These are phyloP conservation scores for Chlorodrepanis virens DNA, from an alignment of 2,113 vertebrate species.

Conservation along the genomic window DNA sequence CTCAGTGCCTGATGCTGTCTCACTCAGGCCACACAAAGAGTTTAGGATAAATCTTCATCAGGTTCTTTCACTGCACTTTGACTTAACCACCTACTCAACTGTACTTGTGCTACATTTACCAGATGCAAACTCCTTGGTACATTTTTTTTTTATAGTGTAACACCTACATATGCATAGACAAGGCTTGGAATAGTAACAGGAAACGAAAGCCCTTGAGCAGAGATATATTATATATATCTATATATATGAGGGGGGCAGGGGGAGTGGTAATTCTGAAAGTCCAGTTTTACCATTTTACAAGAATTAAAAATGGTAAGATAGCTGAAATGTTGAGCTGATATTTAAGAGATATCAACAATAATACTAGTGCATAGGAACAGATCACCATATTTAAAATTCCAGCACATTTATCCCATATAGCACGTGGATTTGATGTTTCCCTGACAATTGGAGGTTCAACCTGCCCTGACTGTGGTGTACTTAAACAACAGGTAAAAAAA, in stretches of 20 bases:
- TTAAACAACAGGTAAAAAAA: neutral
- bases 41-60: neutral
- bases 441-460: neutral
- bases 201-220: neutral
- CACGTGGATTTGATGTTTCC: neutral
- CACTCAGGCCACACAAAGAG: neutral
- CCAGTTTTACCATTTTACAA: neutral
- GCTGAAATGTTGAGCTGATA: neutral
- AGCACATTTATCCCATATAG: neutral
- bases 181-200: neutral
- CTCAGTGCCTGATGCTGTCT: neutral
- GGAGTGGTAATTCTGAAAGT: neutral
- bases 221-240: neutral
- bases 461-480: neutral
- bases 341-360: neutral
- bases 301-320: neutral
- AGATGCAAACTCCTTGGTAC: neutral
- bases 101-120: neutral
- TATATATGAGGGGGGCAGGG: too few species aligned
- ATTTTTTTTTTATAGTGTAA: neutral
- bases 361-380: neutral
- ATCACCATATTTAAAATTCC: neutral
- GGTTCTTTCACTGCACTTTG: neutral
- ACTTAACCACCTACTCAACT: neutral
- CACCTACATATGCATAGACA: neutral